A percentile compares a stretch with the other conserved stretches of the same genome.
These are phyloP conservation scores for Chloroceryle amazona DNA, from an alignment of 2,797 vertebrate genomes.

Conservation along the genomic window DNA sequence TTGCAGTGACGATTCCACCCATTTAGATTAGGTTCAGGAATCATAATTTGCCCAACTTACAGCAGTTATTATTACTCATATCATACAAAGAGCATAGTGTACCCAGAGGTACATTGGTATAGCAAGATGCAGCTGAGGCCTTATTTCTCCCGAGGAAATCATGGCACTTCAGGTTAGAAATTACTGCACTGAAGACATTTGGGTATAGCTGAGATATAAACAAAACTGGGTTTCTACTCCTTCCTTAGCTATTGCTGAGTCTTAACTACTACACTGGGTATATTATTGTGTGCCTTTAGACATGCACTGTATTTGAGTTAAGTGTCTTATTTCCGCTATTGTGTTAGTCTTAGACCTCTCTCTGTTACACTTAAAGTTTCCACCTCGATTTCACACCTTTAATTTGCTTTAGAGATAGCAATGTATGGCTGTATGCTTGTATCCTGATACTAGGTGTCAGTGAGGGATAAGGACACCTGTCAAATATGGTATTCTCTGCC, in stretches of 20 bases:
- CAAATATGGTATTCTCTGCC: conserved; percentile 32
- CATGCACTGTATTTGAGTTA: not conserved
- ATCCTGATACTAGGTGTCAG: conserved; percentile 42
- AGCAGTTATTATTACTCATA: not conserved
- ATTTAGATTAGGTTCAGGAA: not conserved
- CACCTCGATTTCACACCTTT: not conserved
- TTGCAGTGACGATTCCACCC: not conserved
- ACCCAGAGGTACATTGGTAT: not conserved
- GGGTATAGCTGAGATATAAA: not conserved
- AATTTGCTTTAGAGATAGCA: not conserved
- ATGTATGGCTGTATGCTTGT: conserved; percentile 18
- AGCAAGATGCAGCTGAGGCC: not conserved
- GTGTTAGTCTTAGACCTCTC: not conserved
- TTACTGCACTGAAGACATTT: not conserved
- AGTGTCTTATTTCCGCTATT: not conserved
- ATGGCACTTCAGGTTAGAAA: not conserved
- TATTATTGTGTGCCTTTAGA: not conserved
- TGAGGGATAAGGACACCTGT: conserved; percentile 56
- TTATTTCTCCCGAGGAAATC: not conserved
- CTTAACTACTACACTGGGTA: not conserved
- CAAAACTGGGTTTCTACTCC: not conserved
- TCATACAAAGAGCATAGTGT: not conserved
- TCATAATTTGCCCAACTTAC: not conserved
- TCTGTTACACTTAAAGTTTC: not conserved
- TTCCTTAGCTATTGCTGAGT: not conserved